phyloP scores from a whole-genome alignment of 2,797 vertebrate genomes.

The Menidia menidia region DNA sequence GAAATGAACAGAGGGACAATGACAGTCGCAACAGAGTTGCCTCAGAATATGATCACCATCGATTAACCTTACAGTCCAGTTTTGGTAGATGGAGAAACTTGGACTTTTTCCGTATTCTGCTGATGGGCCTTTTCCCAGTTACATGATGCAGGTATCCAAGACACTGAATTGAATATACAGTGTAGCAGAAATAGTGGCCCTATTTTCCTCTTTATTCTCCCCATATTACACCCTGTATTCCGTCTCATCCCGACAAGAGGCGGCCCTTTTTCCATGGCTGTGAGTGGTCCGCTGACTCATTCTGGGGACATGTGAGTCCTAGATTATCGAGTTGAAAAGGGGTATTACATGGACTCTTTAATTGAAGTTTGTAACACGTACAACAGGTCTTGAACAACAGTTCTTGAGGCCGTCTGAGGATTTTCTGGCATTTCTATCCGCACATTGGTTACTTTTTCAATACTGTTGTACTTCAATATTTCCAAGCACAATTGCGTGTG shows the following conservation, averaged over 20 bases:
- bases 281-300: no score
- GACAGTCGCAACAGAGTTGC: not conserved
- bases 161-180: not conserved
- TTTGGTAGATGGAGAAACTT: not conserved
- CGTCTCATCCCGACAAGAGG: no score
- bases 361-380: not conserved
- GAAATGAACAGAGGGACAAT: not conserved
- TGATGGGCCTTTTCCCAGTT: not conserved
- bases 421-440: no score
- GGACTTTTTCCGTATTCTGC: not conserved
- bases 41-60: not conserved
- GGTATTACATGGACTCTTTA: not conserved
- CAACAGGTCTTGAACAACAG: no score
- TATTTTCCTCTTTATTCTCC: not conserved
- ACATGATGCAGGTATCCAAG: not conserved
- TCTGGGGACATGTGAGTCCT: not conserved
- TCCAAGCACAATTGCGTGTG: no score
- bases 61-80: constrained; percentile 2
- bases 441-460: no score
- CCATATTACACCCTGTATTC: no score
- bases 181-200: not conserved
- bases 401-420: no score
- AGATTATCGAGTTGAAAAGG: not conserved
- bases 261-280: no score
- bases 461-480: no score